These are phyloP conservation scores for Agrotis segetum DNA, from an alignment of 2,888 invertebrate genomes.

Conservation along the genomic window DNA sequence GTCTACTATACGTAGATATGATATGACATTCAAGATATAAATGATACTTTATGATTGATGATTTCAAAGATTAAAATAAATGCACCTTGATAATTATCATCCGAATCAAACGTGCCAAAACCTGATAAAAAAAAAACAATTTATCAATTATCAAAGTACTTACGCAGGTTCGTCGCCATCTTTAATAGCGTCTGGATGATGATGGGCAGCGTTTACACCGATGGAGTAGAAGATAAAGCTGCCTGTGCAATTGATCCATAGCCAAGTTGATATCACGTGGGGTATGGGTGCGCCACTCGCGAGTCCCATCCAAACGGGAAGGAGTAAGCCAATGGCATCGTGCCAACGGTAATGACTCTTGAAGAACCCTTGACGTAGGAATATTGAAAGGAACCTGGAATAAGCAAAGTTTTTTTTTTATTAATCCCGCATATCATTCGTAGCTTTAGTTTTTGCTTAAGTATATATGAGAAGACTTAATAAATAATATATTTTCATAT, in stretches of 20 bases:
- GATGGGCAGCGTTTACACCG: conserved; percentile 94
- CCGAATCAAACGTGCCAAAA: background rate
- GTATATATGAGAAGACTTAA: background rate
- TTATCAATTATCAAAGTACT: background rate
- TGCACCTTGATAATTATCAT: background rate
- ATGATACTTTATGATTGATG: background rate
- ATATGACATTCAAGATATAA: background rate
- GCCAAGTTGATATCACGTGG: conserved; percentile 88
- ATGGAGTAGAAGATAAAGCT: conserved; percentile 92
- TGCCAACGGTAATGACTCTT: conserved; percentile 80
- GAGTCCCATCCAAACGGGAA: conserved; percentile 84
- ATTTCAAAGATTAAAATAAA: background rate
- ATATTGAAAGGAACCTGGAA: conserved; percentile 76
- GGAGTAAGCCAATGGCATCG: conserved; percentile 77
- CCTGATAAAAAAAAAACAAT: background rate
- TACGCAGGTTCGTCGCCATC: conserved; percentile 92
- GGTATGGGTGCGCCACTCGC: conserved; percentile 74
- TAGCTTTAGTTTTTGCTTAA: background rate
- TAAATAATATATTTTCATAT: too few relatives aligned
- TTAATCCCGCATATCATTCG: conserved; percentile 12
- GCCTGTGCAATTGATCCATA: conserved; percentile 87
- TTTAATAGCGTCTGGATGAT: conserved; percentile 95
- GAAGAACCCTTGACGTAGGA: conserved; percentile 75
- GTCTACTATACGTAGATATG: too few relatives aligned
- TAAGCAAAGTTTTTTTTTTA: conserved; percentile 25